Evolutionary conservation across 2,113 vertebrate species (phyloP), one percentile per base, ranked within the genome.

Genomic region (Tamias sibiricus): DNA sequence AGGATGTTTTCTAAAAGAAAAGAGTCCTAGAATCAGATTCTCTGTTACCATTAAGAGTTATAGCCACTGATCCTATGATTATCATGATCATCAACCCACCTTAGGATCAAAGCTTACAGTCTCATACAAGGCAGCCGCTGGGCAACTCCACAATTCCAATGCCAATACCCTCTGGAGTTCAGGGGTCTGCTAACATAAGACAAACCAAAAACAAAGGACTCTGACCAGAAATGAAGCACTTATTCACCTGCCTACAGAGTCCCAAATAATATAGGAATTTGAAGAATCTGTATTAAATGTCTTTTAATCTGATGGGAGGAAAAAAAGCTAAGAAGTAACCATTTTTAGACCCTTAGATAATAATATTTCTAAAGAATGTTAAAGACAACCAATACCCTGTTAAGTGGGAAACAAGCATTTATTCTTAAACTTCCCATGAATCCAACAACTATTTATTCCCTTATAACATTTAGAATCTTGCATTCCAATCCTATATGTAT

Each of bases 1-100:
- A 95, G 69, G 64, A 94, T 35, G 32, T 84, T 95, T 95, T 54
- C 83, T 77, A 87, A 96, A 92, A 94, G 52, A 86, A 77, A 90
- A 66, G 75, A 49, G 74, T 37, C 68, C 57, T 88, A 83, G 82
- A 91, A 77, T 49, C n/a, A 86, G 82, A 87, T 71, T 96, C 47
- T 71, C 79, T 92, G 76, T 64, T 62, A 86, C 76, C 28, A 87
- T 62, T 76, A 69, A 64, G 76, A 89, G 49, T 75, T 91, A 79
- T 6, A 95, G 5, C 84, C 49, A 90, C 49, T 30, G 74, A 59
- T 64, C 28, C 57, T 71, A 94, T 82, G 62, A 64, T 69, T 35
- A 49, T 30, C 32, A 95, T 68, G 49, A 35, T 88, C 74, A 96
- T 10, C n/a, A 72, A 66, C 35, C 77, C 89, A 30, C 42, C 47